These are phyloP conservation scores for Hofmannophila pseudospretella DNA, from an alignment of 2,888 invertebrate genomes.

Conservation along the genomic window DNA sequence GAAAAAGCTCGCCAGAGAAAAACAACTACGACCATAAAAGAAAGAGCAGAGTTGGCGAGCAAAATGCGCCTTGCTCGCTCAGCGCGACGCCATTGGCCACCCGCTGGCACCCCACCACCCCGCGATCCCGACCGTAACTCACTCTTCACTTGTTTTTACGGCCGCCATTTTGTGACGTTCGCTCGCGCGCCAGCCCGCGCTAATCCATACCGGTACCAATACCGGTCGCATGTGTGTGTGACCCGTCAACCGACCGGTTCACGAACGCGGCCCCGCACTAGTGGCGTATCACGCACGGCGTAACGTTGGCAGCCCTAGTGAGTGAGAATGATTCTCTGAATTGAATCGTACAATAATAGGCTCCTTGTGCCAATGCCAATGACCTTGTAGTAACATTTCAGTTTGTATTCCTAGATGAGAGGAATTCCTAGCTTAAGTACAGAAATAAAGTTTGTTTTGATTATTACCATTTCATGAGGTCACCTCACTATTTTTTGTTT, in stretches of 20 bases:
- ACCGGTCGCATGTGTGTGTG: slow-evolving; percentile 47
- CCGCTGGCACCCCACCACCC: slow-evolving; percentile 24
- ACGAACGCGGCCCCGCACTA: slow-evolving; percentile 9
- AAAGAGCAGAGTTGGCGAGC: slow-evolving; percentile 74
- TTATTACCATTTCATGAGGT: too few species aligned
- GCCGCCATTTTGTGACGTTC: slow-evolving; percentile 78
- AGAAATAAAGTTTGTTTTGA: too few species aligned
- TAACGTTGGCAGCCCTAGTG: slow-evolving; percentile 9
- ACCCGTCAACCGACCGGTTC: slow-evolving; percentile 43
- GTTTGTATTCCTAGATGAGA: not conserved
- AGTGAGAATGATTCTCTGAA: slow-evolving; percentile 17
- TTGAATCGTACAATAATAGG: slow-evolving; percentile 17
- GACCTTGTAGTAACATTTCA: slow-evolving; percentile 9
- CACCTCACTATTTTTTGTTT: too few species aligned
- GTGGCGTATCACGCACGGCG: slow-evolving; percentile 8
- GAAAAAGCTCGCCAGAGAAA: slow-evolving; percentile 73
- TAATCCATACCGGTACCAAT: slow-evolving; percentile 49
- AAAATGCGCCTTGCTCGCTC: slow-evolving; percentile 60
- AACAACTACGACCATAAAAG: slow-evolving; percentile 73
- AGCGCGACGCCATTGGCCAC: slow-evolving; percentile 65
- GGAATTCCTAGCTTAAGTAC: not conserved
- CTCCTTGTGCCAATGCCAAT: slow-evolving; percentile 22
- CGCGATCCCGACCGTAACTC: slow-evolving; percentile 65
- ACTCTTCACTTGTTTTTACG: slow-evolving; percentile 78
- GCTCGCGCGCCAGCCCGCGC: slow-evolving; percentile 66